Evolutionary conservation across 2,888 invertebrate genomes (phyloP), one percentile per base, ranked within the genome.

Genomic region (Harpagoxenus sublaevis): DNA sequence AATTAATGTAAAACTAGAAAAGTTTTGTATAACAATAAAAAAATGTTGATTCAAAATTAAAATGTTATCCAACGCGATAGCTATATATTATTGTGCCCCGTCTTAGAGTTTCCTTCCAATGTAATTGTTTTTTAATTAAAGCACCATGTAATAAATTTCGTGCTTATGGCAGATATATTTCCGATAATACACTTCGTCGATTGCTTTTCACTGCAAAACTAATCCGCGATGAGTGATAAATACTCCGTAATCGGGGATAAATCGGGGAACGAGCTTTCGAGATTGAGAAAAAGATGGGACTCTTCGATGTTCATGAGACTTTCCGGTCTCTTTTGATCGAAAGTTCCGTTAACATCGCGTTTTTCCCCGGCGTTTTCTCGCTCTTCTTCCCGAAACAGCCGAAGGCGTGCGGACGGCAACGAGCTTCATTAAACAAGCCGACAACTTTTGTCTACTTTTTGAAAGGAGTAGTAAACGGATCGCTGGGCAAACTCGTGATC

Each of bases 301-400:
- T 71, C 73, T 31, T 84, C 78, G 28, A 51, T 5, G 28, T 74
- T 63, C 55, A 28, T 42, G 65, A 84, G 70, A 70, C 66, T 62
- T 84, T 62, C 42, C 53, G 51, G 75, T 77, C 60, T 63, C 57
- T 77, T 75, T 60, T 71, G 48, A 55, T 35, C 28, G 57, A 71
- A 73, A 82, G 77, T 73, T 62, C 63, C 66, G 73, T 86, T 82
- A 82, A 82, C 71, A 57, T 39, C 71, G 18, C 18, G 6, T 31
- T 60, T 57, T 48, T 39, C 15, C 57, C 55, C 18, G 2, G 23
- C n/a, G 5, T 55, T 70, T 73, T 18, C 42, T 63, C 51, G n/a
- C 12, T 31, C 15, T 15, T 35, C 23, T 28, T 28, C n/a, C 42
- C 57, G 48, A 65, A 53, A 77, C 66, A 53, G 35, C 66, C 51